Evolutionary conservation across 1,140 invertebrate genomes (phyloP), one percentile per base, ranked within the genome.

Genomic region (Drosophila nigromelanica): DNA sequence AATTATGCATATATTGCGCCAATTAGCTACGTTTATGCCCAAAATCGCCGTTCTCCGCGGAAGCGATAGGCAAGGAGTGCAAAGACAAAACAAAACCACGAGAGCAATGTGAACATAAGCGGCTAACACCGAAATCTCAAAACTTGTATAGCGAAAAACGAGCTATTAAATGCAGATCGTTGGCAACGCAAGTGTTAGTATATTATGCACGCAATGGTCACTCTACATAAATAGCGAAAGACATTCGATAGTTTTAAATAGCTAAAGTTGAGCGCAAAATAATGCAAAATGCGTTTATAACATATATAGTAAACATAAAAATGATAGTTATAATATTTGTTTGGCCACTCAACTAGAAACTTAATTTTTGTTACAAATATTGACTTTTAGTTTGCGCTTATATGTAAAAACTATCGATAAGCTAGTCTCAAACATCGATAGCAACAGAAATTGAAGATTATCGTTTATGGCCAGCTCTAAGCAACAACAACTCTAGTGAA

Each of bases 1-100:
- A 73, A 73, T 74, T 70, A 74, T 74, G 67, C 66, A 74, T 72
- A 39, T 67, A 73, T 70, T 70, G 59, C 72, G 70, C 70, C 70
- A 73, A 73, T 73, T 73, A 73, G 62, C 62, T 67, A 39, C 63
- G 70, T 62, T 69, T 58, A 69, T 69, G 43, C 62, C 69, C 54
- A 62, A 72, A 63, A 45, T 52, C 42, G 69, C 69, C 69, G 69
- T 72, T 72, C 69, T 43, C 69, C 69, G 59, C 69, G 39, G 37
- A 43, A 72, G 62, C 69, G 66, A 66, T 72, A 59, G 47, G 69
- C 69, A 72, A 71, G 68, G 62, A 72, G 62, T 72, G 62, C 69
- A 47, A 72, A 72, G 62, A 67, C 69, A 72, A 72, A 72, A 72
- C 69, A 72, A 72, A 72, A 71, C 68, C 54, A 72, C 69, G 69